Evolutionary conservation across 2,888 invertebrate species (phyloP).

Genomic region (Microctonus brassicae): DNA sequence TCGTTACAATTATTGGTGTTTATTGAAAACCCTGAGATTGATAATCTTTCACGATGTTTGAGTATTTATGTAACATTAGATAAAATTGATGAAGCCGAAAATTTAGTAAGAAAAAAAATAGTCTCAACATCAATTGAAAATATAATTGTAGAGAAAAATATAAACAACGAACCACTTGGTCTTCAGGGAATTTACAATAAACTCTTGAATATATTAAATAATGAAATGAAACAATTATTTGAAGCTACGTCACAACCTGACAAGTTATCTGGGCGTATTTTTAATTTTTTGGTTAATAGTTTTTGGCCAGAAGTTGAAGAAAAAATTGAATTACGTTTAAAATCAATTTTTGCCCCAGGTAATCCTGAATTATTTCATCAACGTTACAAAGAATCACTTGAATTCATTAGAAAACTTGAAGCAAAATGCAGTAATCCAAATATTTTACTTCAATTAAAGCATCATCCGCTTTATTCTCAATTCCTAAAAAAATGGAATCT

Average conservation of each 20-base stretch:
- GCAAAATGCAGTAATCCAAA: slow-evolving; percentile 75
- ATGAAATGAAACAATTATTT: slow-evolving; percentile 73
- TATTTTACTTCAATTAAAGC: slow-evolving; percentile 74
- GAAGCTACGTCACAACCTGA: slow-evolving; percentile 62
- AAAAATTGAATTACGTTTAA: slow-evolving; percentile 83
- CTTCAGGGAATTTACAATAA: slow-evolving; percentile 80
- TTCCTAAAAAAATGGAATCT: slow-evolving; percentile 93
- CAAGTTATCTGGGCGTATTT: slow-evolving; percentile 72
- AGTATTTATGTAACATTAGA: slow-evolving; percentile 77
- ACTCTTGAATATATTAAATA: slow-evolving; percentile 80
- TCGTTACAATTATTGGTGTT: slow-evolving; percentile 67
- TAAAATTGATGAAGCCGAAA: slow-evolving; percentile 79
- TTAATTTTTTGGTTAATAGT: slow-evolving; percentile 86
- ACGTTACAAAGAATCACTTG: slow-evolving; percentile 83
- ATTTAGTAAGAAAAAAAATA: slow-evolving; percentile 77
- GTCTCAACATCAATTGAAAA: slow-evolving; percentile 78
- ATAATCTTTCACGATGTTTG: slow-evolving; percentile 71
- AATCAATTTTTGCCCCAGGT: slow-evolving; percentile 91
- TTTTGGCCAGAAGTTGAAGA: slow-evolving; percentile 90
- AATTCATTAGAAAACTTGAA: slow-evolving; percentile 82
- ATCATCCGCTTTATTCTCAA: slow-evolving; percentile 80
- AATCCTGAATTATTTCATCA: slow-evolving; percentile 89
- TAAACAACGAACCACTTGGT: slow-evolving; percentile 76
- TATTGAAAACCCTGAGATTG: slow-evolving; percentile 63
- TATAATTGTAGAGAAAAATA: slow-evolving; percentile 78